Base-by-base conservation (phyloP, 2,888 invertebrate species). In the Limnephilus lunatus region DNA sequence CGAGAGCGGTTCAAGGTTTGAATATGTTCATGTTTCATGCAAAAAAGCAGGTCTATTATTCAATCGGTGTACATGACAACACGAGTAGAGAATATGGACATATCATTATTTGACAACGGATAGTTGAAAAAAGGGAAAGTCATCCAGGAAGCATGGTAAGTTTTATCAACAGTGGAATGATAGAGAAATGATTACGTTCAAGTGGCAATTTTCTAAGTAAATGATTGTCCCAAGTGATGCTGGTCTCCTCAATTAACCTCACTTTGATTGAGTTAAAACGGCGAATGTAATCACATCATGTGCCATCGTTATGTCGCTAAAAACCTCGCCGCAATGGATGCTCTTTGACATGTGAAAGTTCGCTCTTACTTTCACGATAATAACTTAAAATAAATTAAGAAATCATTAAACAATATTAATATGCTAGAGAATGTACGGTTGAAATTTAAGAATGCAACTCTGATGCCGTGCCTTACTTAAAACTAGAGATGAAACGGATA, bases 191-290 rank as follows among this genome's bases (percentile, higher is more conserved):
- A 31, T 81, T 31, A 31, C 9, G 31, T 81, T 81, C 31, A 81
- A 81, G 81, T 81, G 81, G 81, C 81, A 31, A 30, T 31, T 81
- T 68, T 81, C 81, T 4, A 30, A 30, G 81, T 81, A 81, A 81
- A 81, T 81, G 81, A 31, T 31, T 81, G 81, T 81, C 81, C 53
- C 81, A 81, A 81, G 30, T 81, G 81, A 81, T 31, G 81, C 81
- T 81, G 81, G 30, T 68, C 53, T 9, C 15, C 81, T 81, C 81
- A 81, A 81, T 81, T 81, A 81, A 81, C 30, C 81, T 30, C 30
- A 31, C 31, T 30, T 81, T 30, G 12, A 30, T 81, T 81, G 81
- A 81, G 31, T 31, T 81, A 81, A 14, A 31, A 25, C 53, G 53
- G 53, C 25, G 53, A 68, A 25, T 68, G 53, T 68, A 68, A 68